A percentile compares a stretch with the other conserved stretches of the same genome.
phyloP scores from a whole-genome alignment of 2,113 vertebrate species.

The Oncorhynchus kisutch region DNA sequence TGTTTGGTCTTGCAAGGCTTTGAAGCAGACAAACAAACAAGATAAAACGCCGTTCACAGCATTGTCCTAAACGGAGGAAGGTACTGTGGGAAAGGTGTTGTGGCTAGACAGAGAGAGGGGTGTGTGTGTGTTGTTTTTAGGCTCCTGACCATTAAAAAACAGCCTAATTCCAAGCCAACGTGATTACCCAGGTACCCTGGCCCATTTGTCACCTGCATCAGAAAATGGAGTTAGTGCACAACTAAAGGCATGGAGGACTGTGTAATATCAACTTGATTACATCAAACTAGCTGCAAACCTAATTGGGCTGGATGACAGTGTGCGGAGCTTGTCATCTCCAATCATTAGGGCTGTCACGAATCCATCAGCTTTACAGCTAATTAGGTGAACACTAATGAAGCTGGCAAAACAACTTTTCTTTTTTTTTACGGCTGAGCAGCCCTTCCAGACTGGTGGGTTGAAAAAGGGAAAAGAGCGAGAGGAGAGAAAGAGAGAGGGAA shows the following conservation, averaged over 20 bases:
- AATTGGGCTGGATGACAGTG: conserved; percentile 98
- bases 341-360: conserved; percentile 99
- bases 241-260: conserved; percentile 94
- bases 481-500: conserved; percentile 11
- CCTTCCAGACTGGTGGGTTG: conserved; percentile 76
- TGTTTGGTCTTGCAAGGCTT: conserved; percentile 66
- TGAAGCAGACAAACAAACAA: conserved; percentile 66
- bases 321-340: conserved; percentile 98
- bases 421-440: conserved; percentile 94
- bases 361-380: conserved; percentile 99
- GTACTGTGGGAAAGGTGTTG: conserved; percentile 37
- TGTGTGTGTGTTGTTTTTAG: conserved; percentile 72
- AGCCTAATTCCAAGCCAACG: conserved; percentile 84
- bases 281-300: conserved; percentile 97
- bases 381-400: conserved; percentile 99
- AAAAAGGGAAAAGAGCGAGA: conserved; percentile 19
- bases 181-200: conserved; percentile 95
- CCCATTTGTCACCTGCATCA: conserved; percentile 94
- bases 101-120: conserved; percentile 71
- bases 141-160: conserved; percentile 85
- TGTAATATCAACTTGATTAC: conserved; percentile 99
- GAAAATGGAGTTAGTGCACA: conserved; percentile 95
- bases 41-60: conserved; percentile 62
- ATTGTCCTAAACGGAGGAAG: conserved; percentile 69
- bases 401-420: conserved; percentile 97